Evolutionary conservation across 2,888 invertebrate species (phyloP).

Genomic region (Achlya flavicornis): DNA sequence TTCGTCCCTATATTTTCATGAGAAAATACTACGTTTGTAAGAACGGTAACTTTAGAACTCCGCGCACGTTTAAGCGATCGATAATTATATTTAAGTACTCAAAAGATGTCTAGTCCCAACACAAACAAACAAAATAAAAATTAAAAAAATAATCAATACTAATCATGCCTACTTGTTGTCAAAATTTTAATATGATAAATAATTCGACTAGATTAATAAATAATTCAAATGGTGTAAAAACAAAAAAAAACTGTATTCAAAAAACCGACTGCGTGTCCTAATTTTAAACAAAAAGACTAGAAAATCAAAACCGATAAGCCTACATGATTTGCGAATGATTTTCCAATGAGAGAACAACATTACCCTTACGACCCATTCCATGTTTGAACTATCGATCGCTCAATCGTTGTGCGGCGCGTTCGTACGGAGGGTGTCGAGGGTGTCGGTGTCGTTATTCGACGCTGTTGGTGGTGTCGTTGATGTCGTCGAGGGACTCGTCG

Average conservation of each 20-base stretch:
- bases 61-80: not conserved
- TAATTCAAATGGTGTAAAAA: not conserved
- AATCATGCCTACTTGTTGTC: not conserved
- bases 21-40: constrained; percentile 2
- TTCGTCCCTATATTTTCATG: not conserved
- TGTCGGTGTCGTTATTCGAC: constrained; percentile 80
- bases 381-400: constrained; percentile 4
- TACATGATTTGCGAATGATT: not conserved
- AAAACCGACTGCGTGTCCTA: not conserved
- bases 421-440: not conserved
- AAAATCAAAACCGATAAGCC: not conserved
- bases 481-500: constrained; percentile 90
- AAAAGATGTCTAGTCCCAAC: not conserved
- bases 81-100: constrained; percentile 1
- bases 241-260: not conserved
- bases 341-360: not conserved
- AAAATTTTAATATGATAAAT: constrained; percentile 4
- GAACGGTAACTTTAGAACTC: constrained; percentile 4
- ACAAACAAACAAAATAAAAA: not conserved
- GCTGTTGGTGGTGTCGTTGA: constrained; percentile 89
- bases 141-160: not conserved
- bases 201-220: constrained; percentile 3
- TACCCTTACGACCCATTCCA: not conserved
- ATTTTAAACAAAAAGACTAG: constrained; percentile 1
- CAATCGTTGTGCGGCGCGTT: not conserved